Conservation (phyloP, 2,113 vertebrate species). For the Serilophus lunatus region DNA sequence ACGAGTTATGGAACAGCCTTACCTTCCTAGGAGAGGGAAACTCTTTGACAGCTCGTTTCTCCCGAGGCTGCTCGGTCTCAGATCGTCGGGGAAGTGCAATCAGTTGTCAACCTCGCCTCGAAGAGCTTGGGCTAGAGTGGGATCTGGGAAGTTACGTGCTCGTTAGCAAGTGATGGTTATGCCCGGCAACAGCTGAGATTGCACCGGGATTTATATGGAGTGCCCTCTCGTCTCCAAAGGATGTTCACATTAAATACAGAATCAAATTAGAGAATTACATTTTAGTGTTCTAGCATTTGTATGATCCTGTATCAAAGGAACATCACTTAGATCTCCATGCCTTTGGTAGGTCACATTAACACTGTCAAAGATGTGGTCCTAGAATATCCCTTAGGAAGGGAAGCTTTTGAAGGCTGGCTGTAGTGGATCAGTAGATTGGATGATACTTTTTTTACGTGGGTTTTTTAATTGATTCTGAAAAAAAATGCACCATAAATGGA, state of each 20-base stretch:
- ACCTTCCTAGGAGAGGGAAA: neutral
- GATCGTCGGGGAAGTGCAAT: neutral
- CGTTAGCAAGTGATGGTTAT: neutral
- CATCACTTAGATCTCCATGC: rapidly evolving
- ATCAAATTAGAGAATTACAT: neutral
- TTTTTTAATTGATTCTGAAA: neutral
- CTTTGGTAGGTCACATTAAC: neutral
- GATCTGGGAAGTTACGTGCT: neutral
- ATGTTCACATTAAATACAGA: neutral
- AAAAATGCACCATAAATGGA: neutral
- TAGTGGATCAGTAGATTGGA: neutral
- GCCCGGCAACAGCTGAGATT: neutral
- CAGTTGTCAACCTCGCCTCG: neutral
- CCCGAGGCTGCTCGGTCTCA: neutral
- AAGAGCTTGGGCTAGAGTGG: neutral
- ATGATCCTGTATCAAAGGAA: neutral
- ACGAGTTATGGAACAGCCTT: neutral
- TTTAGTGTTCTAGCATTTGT: neutral
- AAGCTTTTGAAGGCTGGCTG: neutral
- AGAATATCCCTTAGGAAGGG: neutral
- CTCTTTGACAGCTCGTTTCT: neutral
- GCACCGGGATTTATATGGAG: neutral
- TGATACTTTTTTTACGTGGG: neutral
- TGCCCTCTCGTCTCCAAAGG: neutral
- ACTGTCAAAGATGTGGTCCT: neutral